Base-by-base conservation (phyloP, 2,888 invertebrate genomes). In the Melipona beecheii region DNA sequence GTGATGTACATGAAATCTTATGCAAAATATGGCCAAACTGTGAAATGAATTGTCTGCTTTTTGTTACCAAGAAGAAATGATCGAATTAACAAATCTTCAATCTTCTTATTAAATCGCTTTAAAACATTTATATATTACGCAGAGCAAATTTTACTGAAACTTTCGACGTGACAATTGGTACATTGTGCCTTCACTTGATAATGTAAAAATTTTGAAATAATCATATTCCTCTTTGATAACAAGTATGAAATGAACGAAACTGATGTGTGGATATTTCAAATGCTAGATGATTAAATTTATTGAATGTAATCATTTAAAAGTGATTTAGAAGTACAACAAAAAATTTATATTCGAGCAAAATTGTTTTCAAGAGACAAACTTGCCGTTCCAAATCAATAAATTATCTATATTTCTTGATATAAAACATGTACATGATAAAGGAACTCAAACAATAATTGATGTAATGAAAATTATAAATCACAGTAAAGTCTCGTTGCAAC, bases 1-100 rank as follows among this genome's bases (percentile, higher is more conserved):
- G 89, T 91, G 89, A 91, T 89, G 92, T 92, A 91, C 91, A 91
- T 88, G 90, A 90, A 89, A 87, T 89, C 89, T 91, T 89, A 91
- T 91, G 92, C 92, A 86, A 86, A 84, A 81, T 85, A 83, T 83
- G 81, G 80, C 87, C 78, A 84, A 75, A 87, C 86, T 77, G 76
- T 81, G 82, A 75, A 83, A 84, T 82, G 85, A 83, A 75, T 83
- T 65, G 62, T 81, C 49, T 73, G 31, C 3, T 73, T 79, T 71
- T 78, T 84, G 85, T 75, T 81, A 85, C 69, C 80, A 80, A 85
- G 76, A 77, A 75, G 72, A 43, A 60, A 70, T 64, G 13, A 43
- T 19, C 49, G 13, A 27, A 60, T 19, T 58, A 24, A 71, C 1
- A 36, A n/a, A 9, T 52, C 19, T 27, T 19, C 17, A 73, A 36